phyloP scores from a whole-genome alignment of 2,888 invertebrate species.

The Sarcophaga rosellei region DNA sequence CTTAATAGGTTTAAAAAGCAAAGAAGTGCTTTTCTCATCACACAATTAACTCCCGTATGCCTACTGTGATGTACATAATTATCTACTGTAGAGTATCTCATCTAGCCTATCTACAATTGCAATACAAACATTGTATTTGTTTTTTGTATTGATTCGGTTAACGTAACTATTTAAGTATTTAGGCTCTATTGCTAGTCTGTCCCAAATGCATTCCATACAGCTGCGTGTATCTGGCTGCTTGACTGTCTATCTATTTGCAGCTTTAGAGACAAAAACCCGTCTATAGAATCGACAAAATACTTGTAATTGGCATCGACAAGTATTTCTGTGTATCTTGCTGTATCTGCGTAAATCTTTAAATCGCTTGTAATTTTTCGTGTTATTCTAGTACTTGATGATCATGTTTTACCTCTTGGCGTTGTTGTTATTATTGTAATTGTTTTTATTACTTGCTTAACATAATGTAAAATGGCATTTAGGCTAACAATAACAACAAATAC shows the following conservation, averaged over 20 bases:
- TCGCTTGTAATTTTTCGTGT: not conserved
- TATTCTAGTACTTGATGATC: not conserved
- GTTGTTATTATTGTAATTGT: not conserved
- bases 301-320: not conserved
- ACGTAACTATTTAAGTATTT: no score
- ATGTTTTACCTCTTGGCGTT: not conserved
- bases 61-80: no score
- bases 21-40: no score
- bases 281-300: not conserved
- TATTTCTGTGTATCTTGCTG: not conserved
- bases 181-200: not conserved
- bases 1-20: no score
- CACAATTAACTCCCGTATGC: no score
- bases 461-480: not conserved
- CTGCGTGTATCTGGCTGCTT: not conserved
- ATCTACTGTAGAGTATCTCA: no score
- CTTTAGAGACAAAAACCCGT: not conserved
- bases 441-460: conserved; percentile 1
- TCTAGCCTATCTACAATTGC: no score
- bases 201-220: not conserved
- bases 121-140: no score
- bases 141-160: no score
- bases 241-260: not conserved
- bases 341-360: not conserved
- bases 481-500: not conserved